Evolutionary conservation across 2,113 vertebrate genomes (phyloP), one percentile per base, ranked within the genome.

Genomic region (Phaethornis superciliosus): DNA sequence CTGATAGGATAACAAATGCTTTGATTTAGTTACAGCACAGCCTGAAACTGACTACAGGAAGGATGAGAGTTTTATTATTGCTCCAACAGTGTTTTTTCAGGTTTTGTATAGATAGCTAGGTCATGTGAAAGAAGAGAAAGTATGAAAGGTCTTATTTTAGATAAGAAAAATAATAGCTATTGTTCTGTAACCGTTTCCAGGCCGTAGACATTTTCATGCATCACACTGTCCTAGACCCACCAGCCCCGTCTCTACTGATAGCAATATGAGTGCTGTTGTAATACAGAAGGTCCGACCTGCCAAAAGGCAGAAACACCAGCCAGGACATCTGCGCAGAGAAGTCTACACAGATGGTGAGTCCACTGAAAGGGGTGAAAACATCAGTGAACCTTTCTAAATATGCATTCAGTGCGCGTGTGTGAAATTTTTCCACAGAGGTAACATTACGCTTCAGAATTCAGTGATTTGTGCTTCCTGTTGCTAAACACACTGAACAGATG

Each of bases 211-310:
- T 98, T 99, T 99, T 96, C 99, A 98, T 86, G 97, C 97, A 69
- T 98, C 98, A 23, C 97, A 98, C 81, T 98, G 98, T 91, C 98
- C 98, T 52, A 97, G 99, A 95, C 99, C 99, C 54, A 98, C 98
- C 78, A 99, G 99, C 95, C 99, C 99, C 1, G 98, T 99, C 90
- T 99, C 99, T 71, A 99, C 99, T 3, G 99, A 99, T 97, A 99
- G 99, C 96, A 99, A 98, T 96, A 98, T 99, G 98, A 99, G 99
- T 74, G 98, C 99, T 88, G 99, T 98, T 44, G 97, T 99, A 35
- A 98, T 99, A 94, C 99, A 99, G 97, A 99, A 99, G 97, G 87
- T 97, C 81, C 98, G 99, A 92, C 99, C 99, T 89, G 97, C 98
- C 87, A 99, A 99, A 98, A 99, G 99, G 95, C 99, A 98, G 79